Conservation (phyloP, 2,888 invertebrate species). For the Tachina grossa region DNA sequence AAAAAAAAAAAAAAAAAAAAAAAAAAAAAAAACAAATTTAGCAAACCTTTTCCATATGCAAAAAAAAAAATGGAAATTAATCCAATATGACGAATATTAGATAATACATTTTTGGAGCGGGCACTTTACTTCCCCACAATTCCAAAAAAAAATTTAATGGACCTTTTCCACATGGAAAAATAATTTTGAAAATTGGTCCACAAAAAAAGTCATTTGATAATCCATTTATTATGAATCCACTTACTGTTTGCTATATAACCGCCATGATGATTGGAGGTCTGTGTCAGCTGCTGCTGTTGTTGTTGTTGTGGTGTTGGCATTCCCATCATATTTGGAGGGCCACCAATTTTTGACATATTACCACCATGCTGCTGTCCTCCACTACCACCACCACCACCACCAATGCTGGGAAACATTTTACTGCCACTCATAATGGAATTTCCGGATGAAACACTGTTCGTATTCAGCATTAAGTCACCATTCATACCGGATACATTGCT, state of each 20-base stretch:
- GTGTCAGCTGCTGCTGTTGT: conserved; percentile 70
- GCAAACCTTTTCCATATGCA: too few relatives aligned
- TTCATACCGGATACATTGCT: conserved; percentile 74
- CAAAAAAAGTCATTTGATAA: too few relatives aligned
- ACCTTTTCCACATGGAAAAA: too few relatives aligned
- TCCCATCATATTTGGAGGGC: conserved; percentile 64
- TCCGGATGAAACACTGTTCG: conserved; percentile 60
- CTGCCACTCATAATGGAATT: conserved; percentile 65
- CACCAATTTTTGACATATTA: conserved; percentile 60
- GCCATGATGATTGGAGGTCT: conserved; percentile 55
- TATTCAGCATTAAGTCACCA: conserved; percentile 69
- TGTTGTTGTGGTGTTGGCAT: conserved; percentile 72
- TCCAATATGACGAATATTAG: too few relatives aligned
- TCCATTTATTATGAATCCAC: too few relatives aligned
- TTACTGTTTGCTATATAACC: conserved; percentile 77
- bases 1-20: too few relatives aligned
- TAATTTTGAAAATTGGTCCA: too few relatives aligned
- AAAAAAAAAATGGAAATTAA: too few relatives aligned
- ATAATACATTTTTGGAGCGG: too few relatives aligned
- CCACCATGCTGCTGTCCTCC: conserved; percentile 27
- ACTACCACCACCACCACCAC: conserved; percentile 23
- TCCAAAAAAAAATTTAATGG: too few relatives aligned
- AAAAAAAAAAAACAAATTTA: too few relatives aligned
- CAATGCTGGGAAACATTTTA: conserved; percentile 72
- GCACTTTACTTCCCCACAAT: too few relatives aligned